Conservation (phyloP, 2,797 vertebrate genomes). For the Anguilla pacifica region DNA sequence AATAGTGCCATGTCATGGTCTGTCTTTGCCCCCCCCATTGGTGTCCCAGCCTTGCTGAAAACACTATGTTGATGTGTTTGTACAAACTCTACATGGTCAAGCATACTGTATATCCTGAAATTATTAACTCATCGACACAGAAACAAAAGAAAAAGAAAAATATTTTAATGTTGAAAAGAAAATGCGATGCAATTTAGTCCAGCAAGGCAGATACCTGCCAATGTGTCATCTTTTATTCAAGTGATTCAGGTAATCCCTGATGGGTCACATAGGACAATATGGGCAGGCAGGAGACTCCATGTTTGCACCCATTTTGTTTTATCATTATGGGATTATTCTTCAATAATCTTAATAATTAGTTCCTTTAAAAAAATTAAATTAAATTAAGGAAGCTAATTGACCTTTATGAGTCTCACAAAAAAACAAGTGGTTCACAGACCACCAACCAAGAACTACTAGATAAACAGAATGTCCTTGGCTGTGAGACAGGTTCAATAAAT, state of each 20-base stretch:
- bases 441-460: neutral
- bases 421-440: neutral
- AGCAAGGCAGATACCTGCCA: neutral
- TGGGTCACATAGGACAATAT: neutral
- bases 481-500: neutral
- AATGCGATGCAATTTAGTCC: neutral
- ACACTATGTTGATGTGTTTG: neutral
- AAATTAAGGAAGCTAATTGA: neutral
- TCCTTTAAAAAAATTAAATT: no score
- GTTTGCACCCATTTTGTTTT: neutral
- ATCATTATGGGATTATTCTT: neutral
- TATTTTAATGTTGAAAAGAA: neutral
- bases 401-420: neutral
- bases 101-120: neutral
- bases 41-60: neutral
- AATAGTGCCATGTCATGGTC: neutral
- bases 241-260: neutral
- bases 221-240: neutral
- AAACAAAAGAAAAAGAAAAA: neutral
- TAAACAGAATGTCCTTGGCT: neutral
- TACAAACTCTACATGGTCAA: neutral
- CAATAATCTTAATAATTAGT: neutral
- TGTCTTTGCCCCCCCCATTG: no score
- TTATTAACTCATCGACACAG: neutral
- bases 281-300: neutral